Conservation (phyloP, 2,888 invertebrate species). For the Thecocarcelia acutangulata region DNA sequence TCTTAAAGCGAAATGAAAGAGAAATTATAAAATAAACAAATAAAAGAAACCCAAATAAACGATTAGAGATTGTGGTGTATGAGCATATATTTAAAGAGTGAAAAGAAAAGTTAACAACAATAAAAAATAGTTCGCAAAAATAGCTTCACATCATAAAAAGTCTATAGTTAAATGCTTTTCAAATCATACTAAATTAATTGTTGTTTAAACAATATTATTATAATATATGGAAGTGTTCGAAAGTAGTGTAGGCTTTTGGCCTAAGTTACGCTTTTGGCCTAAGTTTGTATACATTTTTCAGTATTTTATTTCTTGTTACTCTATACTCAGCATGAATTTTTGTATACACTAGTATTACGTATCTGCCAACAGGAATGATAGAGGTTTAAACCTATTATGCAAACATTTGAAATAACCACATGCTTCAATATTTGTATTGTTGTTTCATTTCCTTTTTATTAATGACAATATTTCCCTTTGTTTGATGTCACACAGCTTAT, state of each 20-base stretch:
- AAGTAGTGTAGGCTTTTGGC: neutral
- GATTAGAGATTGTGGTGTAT: constrained; percentile 9
- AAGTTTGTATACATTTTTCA: neutral
- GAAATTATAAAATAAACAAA: constrained; percentile 77
- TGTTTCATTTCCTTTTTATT: too few relatives aligned
- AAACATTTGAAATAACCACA: too few relatives aligned
- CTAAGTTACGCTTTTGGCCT: neutral
- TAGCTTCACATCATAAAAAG: neutral
- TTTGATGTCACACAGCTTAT: too few relatives aligned
- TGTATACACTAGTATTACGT: too few relatives aligned
- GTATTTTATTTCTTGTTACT: neutral
- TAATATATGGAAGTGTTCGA: too few relatives aligned
- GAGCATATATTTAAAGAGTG: constrained; percentile 2
- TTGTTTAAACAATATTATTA: too few relatives aligned
- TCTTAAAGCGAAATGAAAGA: constrained; percentile 79
- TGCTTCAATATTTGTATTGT: too few relatives aligned
- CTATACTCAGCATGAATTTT: neutral
- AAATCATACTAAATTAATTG: too few relatives aligned
- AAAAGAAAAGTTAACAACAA: neutral
- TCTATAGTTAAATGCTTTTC: neutral
- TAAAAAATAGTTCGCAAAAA: neutral
- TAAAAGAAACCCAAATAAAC: constrained; percentile 43
- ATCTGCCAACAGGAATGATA: too few relatives aligned
- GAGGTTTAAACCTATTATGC: too few relatives aligned
- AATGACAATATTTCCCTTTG: too few relatives aligned